A percentile compares a stretch with the other conserved stretches of the same genome.
Conservation (phyloP, 2,888 invertebrate genomes). For the Cordilura impudica region DNA sequence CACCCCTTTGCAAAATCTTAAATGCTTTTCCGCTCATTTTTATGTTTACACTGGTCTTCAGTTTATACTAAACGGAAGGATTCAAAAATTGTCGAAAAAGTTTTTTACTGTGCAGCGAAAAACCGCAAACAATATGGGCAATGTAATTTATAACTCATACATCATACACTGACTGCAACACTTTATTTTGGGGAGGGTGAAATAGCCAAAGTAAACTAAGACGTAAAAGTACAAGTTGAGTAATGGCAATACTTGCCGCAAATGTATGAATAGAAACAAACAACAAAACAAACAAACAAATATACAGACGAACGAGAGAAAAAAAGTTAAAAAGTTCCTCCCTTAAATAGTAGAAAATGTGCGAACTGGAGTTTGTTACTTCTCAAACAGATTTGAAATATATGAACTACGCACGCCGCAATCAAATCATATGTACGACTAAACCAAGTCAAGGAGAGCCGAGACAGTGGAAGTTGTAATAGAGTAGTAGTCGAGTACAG, state of each 20-base stretch:
- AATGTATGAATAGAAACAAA: constrained; percentile 48
- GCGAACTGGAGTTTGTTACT: background rate
- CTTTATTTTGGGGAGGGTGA: constrained; percentile 13
- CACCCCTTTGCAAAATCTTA: background rate
- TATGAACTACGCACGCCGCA: constrained; percentile 69
- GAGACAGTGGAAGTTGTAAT: constrained; percentile 6
- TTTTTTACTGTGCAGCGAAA: constrained; percentile 13
- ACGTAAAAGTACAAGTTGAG: constrained; percentile 37
- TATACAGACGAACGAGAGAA: constrained; percentile 26
- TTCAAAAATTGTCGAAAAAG: constrained; percentile 61
- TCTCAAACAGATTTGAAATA: constrained; percentile 53
- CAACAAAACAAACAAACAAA: too few relatives aligned
- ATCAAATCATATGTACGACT: constrained; percentile 60
- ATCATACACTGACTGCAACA: constrained; percentile 25
- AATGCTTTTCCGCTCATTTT: background rate
- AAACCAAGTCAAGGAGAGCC: constrained; percentile 54
- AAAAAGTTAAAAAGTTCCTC: constrained; percentile 26
- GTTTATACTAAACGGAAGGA: constrained; percentile 55
- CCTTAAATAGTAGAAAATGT: constrained; percentile 44
- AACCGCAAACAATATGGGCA: constrained; percentile 60
- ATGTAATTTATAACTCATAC: constrained; percentile 33
- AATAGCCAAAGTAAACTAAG: constrained; percentile 21
- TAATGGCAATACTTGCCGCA: constrained; percentile 61
- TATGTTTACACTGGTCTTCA: constrained; percentile 1
- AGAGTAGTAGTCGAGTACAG: constrained; percentile 22